Base-by-base conservation (phyloP, 2,113 vertebrate genomes). In the Thunnus maccoyii region DNA sequence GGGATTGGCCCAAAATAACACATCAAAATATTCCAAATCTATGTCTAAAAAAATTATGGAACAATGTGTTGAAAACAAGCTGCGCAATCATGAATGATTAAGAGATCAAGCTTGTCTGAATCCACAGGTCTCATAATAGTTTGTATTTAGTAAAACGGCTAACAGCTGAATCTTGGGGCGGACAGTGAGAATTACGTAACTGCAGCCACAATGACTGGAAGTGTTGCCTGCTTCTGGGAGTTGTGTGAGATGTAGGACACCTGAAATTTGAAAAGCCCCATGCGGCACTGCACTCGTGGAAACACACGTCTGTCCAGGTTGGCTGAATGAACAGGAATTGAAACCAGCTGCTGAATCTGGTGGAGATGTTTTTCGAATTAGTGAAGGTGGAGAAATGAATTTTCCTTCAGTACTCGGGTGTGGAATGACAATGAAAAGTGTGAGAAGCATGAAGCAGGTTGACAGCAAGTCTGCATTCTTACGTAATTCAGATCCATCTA, bases 271-370 rank as follows among this genome's bases (percentile, higher is more conserved):
- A 63, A 78, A 73, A 74, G 2, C 7, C 50, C n/a, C 75, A 79
- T 57, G 82, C 60, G 70, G 20, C 14, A 46, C n/a, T 14, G 18
- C 67, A 67, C 46, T 56, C 67, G 48, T 63, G 0, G 61, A 84
- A 74, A 85, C 68, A 57, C n/a, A 50, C 47, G 11, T 75, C 50
- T 56, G 71, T 63, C 72, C 64, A 4, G 60, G 20, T 64, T 69
- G 71, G 70, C 79, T 55, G 22, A 48, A 47, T 65, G 10, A 78
- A 55, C 3, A 17, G 51, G 51, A 84, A 82, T 54, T 70, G 56
- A 85, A 85, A 85, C 69, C 73, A 87, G 77, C 54, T 74, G 77
- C 69, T 48, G 25, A 67, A 75, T 52, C 56, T 68, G 56, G 5
- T 17, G 3, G 56, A 12, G 47, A n/a, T 65, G 20, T 36, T 69